Percentiles rank a stretch among this genome's conserved stretches.
Evolutionary conservation across 2,888 invertebrate genomes (phyloP).

Genomic region (Tolmerus cingulatus): DNA sequence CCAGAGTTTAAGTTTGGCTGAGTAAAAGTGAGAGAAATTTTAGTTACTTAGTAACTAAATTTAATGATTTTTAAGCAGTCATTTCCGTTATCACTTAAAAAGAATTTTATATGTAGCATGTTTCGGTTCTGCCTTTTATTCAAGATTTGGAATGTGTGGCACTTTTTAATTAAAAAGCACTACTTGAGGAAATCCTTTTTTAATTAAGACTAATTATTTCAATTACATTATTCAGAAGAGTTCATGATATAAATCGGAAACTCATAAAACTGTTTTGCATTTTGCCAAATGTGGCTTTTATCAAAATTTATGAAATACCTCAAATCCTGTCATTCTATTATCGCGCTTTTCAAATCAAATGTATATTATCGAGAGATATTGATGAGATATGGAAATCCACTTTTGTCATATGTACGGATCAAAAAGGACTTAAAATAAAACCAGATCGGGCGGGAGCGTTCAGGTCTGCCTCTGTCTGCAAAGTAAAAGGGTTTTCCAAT

Average conservation of each 20-base stretch:
- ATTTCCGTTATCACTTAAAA: too few relatives aligned
- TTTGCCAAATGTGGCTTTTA: neutral
- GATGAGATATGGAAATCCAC: neutral
- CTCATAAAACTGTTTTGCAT: neutral
- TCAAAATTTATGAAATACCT: neutral
- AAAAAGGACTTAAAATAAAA: neutral
- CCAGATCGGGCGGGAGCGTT: neutral
- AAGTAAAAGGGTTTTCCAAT: slow-evolving; percentile 3
- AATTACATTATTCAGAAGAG: neutral
- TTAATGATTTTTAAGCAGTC: too few relatives aligned
- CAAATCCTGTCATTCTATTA: neutral
- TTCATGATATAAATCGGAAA: neutral
- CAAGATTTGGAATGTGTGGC: too few relatives aligned
- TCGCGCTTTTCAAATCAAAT: neutral
- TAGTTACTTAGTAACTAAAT: too few relatives aligned
- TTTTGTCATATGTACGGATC: neutral
- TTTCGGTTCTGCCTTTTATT: too few relatives aligned
- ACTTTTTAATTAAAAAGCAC: too few relatives aligned
- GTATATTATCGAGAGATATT: neutral
- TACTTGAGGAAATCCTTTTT: too few relatives aligned
- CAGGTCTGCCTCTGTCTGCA: neutral
- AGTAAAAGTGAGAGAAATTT: too few relatives aligned
- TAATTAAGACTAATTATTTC: neutral
- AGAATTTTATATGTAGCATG: too few relatives aligned
- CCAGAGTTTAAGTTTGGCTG: too few relatives aligned